phyloP scores from a whole-genome alignment of 37 sponge, comb jelly and placozoan species.

The Tethya wilhelma region DNA sequence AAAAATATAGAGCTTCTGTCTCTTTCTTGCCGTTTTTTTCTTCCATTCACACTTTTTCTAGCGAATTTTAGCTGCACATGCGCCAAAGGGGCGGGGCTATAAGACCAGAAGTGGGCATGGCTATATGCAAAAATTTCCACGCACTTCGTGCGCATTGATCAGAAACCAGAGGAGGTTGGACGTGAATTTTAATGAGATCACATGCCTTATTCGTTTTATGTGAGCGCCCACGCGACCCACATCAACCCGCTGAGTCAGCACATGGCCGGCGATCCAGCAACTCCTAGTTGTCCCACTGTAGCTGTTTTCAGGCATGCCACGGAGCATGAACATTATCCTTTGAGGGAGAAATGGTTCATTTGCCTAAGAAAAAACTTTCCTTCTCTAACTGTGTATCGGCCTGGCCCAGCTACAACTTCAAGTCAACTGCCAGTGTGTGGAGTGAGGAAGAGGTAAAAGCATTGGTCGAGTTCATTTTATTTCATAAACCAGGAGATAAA shows the following conservation, averaged over 20 bases:
- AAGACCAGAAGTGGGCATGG: too few species aligned
- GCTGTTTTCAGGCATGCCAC: neutral
- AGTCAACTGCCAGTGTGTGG: neutral
- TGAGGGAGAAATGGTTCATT: neutral
- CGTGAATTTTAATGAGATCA: neutral
- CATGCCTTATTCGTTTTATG: neutral
- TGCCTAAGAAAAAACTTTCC: neutral
- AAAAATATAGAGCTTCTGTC: too few species aligned
- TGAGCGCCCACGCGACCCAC: neutral
- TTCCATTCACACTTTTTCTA: too few species aligned
- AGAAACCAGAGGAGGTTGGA: neutral
- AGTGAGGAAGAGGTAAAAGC: neutral
- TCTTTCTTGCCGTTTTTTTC: too few species aligned
- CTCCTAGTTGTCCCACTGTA: neutral
- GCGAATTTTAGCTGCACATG: too few species aligned
- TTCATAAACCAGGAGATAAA: neutral
- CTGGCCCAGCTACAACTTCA: neutral
- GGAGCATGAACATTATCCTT: neutral
- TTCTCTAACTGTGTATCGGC: neutral
- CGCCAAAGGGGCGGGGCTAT: too few species aligned
- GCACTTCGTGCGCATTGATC: too few species aligned
- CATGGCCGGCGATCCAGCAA: neutral
- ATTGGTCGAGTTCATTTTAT: neutral
- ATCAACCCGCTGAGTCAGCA: conserved; percentile 1
- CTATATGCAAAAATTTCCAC: too few species aligned